These are phyloP conservation scores for Ardeotis arabs DNA, from an alignment of 2,113 vertebrate genomes.

Conservation along the genomic window DNA sequence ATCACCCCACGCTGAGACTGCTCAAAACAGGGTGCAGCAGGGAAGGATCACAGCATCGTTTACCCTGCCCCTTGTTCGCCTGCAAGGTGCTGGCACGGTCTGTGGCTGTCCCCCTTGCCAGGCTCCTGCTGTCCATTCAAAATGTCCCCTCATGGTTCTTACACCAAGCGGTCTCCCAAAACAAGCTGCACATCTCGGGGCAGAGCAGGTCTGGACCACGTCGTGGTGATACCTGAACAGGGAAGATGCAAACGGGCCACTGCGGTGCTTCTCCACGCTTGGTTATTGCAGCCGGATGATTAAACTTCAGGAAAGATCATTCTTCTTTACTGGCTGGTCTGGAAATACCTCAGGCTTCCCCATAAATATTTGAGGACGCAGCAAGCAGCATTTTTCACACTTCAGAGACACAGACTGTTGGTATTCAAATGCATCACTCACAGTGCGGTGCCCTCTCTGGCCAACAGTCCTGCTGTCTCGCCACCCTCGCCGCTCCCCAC, in stretches of 20 bases:
- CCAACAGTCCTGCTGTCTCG: background rate
- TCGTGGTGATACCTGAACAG: background rate
- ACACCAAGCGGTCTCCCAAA: background rate
- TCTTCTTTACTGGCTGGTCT: background rate
- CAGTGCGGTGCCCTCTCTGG: background rate
- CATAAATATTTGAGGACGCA: background rate
- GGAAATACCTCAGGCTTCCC: background rate
- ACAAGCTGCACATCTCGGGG: background rate
- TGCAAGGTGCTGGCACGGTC: background rate
- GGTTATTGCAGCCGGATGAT: background rate
- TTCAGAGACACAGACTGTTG: background rate
- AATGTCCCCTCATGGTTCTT: fast-evolving
- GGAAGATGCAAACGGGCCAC: background rate
- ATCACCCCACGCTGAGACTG: background rate
- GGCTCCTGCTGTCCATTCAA: background rate
- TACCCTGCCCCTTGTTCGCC: background rate
- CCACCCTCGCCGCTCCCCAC: background rate
- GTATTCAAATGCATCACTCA: background rate
- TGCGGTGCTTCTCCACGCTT: fast-evolving
- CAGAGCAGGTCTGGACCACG: background rate
- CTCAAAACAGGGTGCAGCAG: background rate
- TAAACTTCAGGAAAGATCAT: background rate
- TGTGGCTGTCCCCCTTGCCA: background rate
- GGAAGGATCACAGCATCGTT: background rate
- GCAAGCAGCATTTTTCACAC: slow-evolving; percentile 17